A percentile compares a stretch with the other conserved stretches of the same genome.
phyloP scores from a whole-genome alignment of 2,113 vertebrate species.

The Oxyura jamaicensis region DNA sequence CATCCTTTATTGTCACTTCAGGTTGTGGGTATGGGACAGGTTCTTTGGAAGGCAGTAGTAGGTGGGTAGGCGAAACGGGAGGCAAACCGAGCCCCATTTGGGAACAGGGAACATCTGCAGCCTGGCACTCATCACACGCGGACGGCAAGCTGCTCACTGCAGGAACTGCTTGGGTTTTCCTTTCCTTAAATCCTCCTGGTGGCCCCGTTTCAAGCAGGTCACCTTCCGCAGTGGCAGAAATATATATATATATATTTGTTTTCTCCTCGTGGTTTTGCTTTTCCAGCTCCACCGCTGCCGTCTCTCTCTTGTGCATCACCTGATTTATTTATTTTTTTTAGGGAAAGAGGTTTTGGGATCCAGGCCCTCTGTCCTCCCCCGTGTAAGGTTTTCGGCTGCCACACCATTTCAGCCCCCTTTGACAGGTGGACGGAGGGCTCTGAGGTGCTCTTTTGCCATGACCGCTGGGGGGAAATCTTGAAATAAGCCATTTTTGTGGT shows the following conservation, averaged over 20 bases:
- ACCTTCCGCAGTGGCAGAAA: accelerated
- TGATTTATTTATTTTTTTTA: not conserved
- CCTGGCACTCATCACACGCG: not conserved
- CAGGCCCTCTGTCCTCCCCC: not conserved
- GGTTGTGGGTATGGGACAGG: not conserved
- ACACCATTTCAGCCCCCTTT: accelerated
- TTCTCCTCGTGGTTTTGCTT: not conserved
- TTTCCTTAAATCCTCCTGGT: not conserved
- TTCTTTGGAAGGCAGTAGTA: not conserved
- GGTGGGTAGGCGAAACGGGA: not conserved
- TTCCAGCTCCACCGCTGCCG: not conserved
- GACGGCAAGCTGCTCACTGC: not conserved
- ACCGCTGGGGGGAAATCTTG: not conserved
- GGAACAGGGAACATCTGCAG: not conserved
- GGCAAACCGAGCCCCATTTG: not conserved
- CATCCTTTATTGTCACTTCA: too few species aligned
- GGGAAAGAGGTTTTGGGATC: conserved; percentile 20
- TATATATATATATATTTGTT: not conserved
- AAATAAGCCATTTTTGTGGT: not conserved
- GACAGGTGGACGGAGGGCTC: not conserved
- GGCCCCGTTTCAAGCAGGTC: not conserved
- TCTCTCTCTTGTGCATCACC: accelerated
- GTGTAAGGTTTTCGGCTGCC: not conserved
- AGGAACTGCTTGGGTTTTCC: not conserved
- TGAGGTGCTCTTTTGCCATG: accelerated